These are phyloP conservation scores for Troglohyphantes excavatus DNA, from an alignment of 2,888 invertebrate genomes.

Conservation along the genomic window DNA sequence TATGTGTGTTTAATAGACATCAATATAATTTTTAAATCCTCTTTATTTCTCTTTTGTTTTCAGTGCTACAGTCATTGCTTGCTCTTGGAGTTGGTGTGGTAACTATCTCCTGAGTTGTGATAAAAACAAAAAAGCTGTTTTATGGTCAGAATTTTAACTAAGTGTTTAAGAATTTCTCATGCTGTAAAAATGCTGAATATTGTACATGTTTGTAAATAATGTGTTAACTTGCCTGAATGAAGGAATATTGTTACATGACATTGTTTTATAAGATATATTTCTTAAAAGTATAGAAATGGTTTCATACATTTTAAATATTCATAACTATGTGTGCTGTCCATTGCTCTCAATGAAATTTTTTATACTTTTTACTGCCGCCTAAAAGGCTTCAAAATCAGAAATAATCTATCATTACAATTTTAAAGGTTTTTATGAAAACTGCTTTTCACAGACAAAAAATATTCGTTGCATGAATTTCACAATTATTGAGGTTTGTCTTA, in stretches of 20 bases:
- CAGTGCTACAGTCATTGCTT: slow-evolving; percentile 92
- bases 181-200: slow-evolving; percentile 20
- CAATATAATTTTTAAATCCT: no score
- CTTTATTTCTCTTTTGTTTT: no score
- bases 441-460: not conserved
- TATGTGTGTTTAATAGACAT: no score
- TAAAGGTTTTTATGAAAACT: not conserved
- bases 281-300: not conserved
- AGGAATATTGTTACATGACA: slow-evolving; percentile 8
- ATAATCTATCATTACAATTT: not conserved
- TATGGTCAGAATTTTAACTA: slow-evolving; percentile 85
- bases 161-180: slow-evolving; percentile 17
- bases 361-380: not conserved
- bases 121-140: slow-evolving; percentile 89
- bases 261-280: slow-evolving; percentile 16
- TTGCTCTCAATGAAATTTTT: not conserved
- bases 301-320: slow-evolving; percentile 34
- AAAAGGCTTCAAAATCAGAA: no score
- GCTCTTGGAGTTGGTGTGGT: slow-evolving; percentile 93
- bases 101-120: slow-evolving; percentile 91
- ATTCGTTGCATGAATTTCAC: not conserved
- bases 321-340: not conserved
- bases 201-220: slow-evolving; percentile 45
- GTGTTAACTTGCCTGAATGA: slow-evolving; percentile 11
- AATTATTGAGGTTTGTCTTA: not conserved